These are phyloP conservation scores for Crepidodera aurea DNA, from an alignment of 2,888 invertebrate genomes.

Conservation along the genomic window DNA sequence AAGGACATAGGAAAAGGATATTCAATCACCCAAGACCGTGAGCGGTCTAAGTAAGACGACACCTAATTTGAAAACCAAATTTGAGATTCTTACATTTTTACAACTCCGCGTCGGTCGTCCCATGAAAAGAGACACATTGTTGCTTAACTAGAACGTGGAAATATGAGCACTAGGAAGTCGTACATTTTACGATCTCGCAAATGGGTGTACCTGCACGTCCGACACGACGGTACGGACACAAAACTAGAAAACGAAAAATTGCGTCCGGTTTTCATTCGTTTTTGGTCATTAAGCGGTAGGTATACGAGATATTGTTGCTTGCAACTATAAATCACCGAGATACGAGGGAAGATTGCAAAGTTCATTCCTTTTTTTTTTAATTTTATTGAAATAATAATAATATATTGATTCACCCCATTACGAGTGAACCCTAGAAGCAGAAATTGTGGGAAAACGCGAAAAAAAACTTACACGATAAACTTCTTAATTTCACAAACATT, in stretches of 20 bases:
- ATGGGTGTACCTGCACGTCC: constrained; percentile 24
- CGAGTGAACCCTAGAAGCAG: too few relatives aligned
- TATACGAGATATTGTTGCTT: neutral
- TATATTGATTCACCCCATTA: too few relatives aligned
- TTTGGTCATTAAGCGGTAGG: constrained; percentile 10
- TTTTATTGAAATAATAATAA: too few relatives aligned
- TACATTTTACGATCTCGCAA: constrained; percentile 27
- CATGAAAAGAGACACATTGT: constrained; percentile 25
- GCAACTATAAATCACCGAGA: neutral
- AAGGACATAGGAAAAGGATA: neutral
- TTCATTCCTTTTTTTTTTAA: too few relatives aligned
- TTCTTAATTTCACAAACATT: too few relatives aligned
- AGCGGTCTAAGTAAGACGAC: neutral
- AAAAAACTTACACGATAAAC: too few relatives aligned
- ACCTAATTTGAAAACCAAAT: constrained; percentile 9
- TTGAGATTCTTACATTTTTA: constrained; percentile 7
- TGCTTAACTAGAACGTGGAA: constrained; percentile 20
- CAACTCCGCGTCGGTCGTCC: neutral
- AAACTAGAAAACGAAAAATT: constrained; percentile 16
- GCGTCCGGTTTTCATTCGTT: constrained; percentile 14
- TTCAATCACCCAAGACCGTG: neutral
- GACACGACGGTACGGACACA: neutral
- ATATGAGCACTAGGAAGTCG: constrained; percentile 27
- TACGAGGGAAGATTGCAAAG: constrained; percentile 7
- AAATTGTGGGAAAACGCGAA: too few relatives aligned